These are phyloP conservation scores for Sympetrum striolatum DNA, from an alignment of 2,888 invertebrate species.

Conservation along the genomic window DNA sequence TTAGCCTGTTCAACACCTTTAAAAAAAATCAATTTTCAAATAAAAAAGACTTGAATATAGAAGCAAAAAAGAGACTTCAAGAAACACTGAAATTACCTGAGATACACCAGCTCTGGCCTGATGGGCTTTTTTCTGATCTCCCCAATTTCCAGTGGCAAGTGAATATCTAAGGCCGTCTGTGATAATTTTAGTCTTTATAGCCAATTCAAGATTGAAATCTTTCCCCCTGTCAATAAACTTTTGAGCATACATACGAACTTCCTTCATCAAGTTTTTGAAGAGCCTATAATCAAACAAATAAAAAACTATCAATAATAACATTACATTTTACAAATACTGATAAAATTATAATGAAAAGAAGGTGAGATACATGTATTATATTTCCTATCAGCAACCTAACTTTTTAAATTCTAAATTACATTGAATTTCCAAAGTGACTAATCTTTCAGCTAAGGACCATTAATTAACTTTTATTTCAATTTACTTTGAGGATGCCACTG, in stretches of 20 bases:
- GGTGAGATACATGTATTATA: too few relatives aligned
- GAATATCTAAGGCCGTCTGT: conserved; percentile 98
- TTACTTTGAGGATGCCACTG: too few relatives aligned
- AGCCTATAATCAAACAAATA: conserved; percentile 61
- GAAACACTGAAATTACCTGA: conserved; percentile 61
- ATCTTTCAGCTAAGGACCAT: too few relatives aligned
- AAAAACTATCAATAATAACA: background rate
- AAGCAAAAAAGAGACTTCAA: background rate
- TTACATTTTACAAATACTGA: too few relatives aligned
- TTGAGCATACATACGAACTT: conserved; percentile 97
- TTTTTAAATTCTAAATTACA: too few relatives aligned
- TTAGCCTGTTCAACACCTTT: conserved; percentile 94
- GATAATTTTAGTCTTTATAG: conserved; percentile 96
- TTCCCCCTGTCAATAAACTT: conserved; percentile 99
- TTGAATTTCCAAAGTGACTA: too few relatives aligned
- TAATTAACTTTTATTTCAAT: too few relatives aligned
- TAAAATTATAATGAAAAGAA: too few relatives aligned
- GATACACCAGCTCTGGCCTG: conserved; percentile 96
- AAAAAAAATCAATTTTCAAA: background rate
- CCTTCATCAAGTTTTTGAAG: conserved; percentile 95
- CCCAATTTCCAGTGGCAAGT: conserved; percentile 99
- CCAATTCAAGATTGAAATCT: conserved; percentile 96
- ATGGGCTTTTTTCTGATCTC: conserved; percentile 99
- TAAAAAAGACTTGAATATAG: background rate
- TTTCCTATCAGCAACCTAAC: too few relatives aligned